Evolutionary conservation across 2,888 invertebrate genomes (phyloP), one percentile per base, ranked within the genome.

Genomic region (Gonocerus acuteangulatus): DNA sequence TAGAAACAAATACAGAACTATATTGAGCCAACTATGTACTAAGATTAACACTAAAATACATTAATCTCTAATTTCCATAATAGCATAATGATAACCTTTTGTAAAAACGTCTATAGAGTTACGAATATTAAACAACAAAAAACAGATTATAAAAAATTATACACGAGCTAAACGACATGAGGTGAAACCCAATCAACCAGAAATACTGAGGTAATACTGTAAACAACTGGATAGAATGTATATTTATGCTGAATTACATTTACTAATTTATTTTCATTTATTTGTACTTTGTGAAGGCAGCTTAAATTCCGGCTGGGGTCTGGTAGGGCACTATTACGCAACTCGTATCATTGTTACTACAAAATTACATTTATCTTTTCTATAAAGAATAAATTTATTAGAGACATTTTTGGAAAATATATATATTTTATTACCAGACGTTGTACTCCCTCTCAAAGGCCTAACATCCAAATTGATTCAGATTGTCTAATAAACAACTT

Each of bases 251-350:
- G 47, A 57, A 45, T 57, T 47, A 57, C 34, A 47, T 44, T 57
- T 21, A 54, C 57, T 57, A 57, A 23, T 57, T 47, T 32, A 52
- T 52, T 62, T 64, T 59, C 60, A 59, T 42, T 54, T 62, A 65
- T 65, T 65, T 65, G 64, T 65, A 65, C 64, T 65, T 62, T 51
- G 49, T 60, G 62, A 65, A 65, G 64, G 64, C 64, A 65, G 64
- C 64, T 62, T 62, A 65, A 64, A 65, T 65, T 51, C 54, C 18
- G 47, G 64, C 62, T 15, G 62, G 56, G 48, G 59, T 42, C 18
- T 48, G 27, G 57, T 9, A 57, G 47, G 57, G 47, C 45, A 47
- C 57, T 47, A 4, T 39, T 45, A 57, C 45, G 13, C 45, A 16
- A 4, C 3, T 19, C 22, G 19, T 4, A 27, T 16, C 45, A 18